These are phyloP conservation scores for Haliclona indistincta DNA, from an alignment of 37 sponge, comb jelly and placozoan species.

Conservation along the genomic window DNA sequence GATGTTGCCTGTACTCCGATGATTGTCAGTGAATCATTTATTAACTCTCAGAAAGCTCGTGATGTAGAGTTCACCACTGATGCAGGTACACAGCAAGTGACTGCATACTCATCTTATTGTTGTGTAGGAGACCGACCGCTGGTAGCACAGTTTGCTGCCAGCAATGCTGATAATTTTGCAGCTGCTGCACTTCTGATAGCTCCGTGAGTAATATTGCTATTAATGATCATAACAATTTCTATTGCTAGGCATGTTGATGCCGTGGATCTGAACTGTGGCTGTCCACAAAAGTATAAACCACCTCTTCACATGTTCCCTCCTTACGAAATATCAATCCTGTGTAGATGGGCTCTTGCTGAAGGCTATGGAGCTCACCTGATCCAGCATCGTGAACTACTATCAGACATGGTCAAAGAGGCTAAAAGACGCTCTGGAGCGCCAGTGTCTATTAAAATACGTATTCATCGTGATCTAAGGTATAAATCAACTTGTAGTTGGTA, in stretches of 20 bases:
- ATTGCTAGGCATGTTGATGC: conserved; percentile 74
- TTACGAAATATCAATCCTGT: no score
- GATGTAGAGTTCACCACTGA: conserved; percentile 85
- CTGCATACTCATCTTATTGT: background rate
- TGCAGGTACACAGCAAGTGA: conserved; percentile 26
- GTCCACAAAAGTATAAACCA: conserved; percentile 89
- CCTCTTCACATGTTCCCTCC: no score
- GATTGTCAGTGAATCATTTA: conserved; percentile 91
- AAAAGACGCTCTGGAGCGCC: conserved; percentile 52
- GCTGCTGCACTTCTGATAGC: conserved; percentile 78
- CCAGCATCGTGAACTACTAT: conserved; percentile 67
- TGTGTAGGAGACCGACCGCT: conserved; percentile 73
- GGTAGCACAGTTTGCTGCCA: conserved; percentile 94
- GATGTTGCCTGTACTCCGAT: conserved; percentile 93
- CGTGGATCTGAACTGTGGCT: conserved; percentile 96
- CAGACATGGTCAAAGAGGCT: conserved; percentile 76
- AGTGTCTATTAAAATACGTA: conserved; percentile 88
- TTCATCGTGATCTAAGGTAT: conserved; percentile 69
- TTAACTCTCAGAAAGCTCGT: conserved; percentile 80
- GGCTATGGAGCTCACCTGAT: conserved; percentile 81
- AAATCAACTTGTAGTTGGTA: background rate
- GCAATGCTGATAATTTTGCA: conserved; percentile 80
- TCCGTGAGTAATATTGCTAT: conserved; percentile 49
- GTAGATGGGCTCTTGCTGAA: conserved; percentile 86
- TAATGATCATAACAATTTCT: background rate